Percentiles rank a stretch among this genome's conserved stretches.
phyloP scores from a whole-genome alignment of 2,113 vertebrate genomes.

The Xenopus borealis region DNA sequence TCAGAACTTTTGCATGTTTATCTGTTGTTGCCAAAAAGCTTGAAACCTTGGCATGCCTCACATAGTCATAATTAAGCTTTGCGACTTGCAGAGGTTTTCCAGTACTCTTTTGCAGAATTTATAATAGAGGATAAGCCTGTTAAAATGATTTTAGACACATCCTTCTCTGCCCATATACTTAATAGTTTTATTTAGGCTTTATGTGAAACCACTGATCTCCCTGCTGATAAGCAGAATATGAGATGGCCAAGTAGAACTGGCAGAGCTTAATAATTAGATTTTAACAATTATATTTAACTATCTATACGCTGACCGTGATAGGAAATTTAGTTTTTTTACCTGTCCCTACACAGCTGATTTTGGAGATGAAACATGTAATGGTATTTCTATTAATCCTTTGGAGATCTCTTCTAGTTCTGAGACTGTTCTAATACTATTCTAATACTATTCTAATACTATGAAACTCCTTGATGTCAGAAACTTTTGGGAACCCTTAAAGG shows the following conservation, averaged over 20 bases:
- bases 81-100: conserved; percentile 49
- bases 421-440: too few relatives aligned
- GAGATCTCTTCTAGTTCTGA: too few relatives aligned
- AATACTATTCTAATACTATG: too few relatives aligned
- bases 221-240: background rate
- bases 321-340: too few relatives aligned
- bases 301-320: too few relatives aligned
- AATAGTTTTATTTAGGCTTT: conserved; percentile 1
- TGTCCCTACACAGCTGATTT: too few relatives aligned
- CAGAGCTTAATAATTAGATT: too few relatives aligned
- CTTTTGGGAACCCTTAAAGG: too few relatives aligned
- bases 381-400: too few relatives aligned
- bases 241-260: background rate
- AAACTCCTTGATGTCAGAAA: too few relatives aligned
- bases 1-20: conserved; percentile 56
- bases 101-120: conserved; percentile 41
- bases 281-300: too few relatives aligned
- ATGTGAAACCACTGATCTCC: background rate
- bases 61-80: conserved; percentile 42
- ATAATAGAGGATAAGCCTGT: conserved; percentile 54
- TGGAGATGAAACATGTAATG: too few relatives aligned
- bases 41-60: conserved; percentile 36
- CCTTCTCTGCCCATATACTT: background rate
- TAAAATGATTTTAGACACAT: conserved; percentile 57
- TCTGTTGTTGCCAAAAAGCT: conserved; percentile 46